phyloP scores from a whole-genome alignment of 2,888 invertebrate species.

The Smittia aterrima region DNA sequence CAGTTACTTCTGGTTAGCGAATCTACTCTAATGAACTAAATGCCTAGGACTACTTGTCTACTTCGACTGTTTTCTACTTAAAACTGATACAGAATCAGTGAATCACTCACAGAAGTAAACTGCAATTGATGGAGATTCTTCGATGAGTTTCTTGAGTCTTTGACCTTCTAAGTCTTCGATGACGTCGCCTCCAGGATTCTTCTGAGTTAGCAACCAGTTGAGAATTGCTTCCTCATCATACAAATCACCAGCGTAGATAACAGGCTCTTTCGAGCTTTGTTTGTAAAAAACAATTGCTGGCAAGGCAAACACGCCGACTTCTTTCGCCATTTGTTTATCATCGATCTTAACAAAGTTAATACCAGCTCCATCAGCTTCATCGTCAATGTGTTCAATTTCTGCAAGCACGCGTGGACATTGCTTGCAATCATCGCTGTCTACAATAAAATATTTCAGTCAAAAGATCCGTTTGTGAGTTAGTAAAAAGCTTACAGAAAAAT shows the following conservation, averaged over 20 bases:
- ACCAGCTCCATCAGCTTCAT: conserved; percentile 85
- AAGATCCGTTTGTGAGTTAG: conserved; percentile 37
- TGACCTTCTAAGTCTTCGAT: conserved; percentile 86
- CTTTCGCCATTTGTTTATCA: conserved; percentile 81
- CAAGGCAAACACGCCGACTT: conserved; percentile 83
- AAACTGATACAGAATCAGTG: conserved; percentile 1
- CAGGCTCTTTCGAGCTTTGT: conserved; percentile 81
- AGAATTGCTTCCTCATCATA: conserved; percentile 84
- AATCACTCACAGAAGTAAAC: conserved; percentile 86
- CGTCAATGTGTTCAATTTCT: conserved; percentile 90
- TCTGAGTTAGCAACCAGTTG: conserved; percentile 87
- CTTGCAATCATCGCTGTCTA: conserved; percentile 93
- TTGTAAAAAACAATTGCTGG: conserved; percentile 90
- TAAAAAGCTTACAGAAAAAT: conserved; percentile 78
- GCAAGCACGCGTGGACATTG: conserved; percentile 84
- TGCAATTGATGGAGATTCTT: conserved; percentile 77
- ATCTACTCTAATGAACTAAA: background rate
- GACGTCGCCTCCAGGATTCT: conserved; percentile 86
- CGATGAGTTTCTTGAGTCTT: conserved; percentile 70
- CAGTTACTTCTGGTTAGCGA: background rate
- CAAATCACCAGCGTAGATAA: conserved; percentile 85
- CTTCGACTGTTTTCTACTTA: background rate
- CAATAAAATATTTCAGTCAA: conserved; percentile 49
- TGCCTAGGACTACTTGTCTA: conserved; percentile 17
- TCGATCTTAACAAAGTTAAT: conserved; percentile 93